These are phyloP conservation scores for Dicyrtomina minuta DNA, from an alignment of 2,888 invertebrate species.

Conservation along the genomic window DNA sequence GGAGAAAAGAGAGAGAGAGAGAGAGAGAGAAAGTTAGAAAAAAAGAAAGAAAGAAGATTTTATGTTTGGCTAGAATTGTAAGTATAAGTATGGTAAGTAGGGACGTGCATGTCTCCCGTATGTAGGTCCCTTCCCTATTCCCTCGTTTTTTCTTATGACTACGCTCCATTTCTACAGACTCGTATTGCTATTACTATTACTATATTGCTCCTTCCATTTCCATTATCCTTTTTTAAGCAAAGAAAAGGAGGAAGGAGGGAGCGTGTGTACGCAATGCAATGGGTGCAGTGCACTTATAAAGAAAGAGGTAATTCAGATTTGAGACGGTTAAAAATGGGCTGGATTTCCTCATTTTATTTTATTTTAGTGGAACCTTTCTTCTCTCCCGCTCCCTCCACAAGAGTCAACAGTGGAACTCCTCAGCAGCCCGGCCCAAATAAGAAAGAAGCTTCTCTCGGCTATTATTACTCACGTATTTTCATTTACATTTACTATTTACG, in stretches of 20 bases:
- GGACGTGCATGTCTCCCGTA: too few relatives aligned
- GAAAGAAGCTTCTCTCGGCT: too few relatives aligned
- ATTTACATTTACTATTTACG: too few relatives aligned
- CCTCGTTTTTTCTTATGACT: too few relatives aligned
- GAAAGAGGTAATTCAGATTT: conserved; percentile 2
- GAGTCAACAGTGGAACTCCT: too few relatives aligned
- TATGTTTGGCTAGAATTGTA: not conserved
- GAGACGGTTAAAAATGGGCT: conserved; percentile 7
- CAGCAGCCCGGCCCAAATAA: not conserved
- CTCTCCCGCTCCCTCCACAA: conserved; percentile 5
- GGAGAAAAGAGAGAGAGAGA: not conserved
- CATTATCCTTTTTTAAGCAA: not conserved
- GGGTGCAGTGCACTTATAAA: not conserved
- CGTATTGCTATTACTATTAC: not conserved
- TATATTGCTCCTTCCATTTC: not conserved
- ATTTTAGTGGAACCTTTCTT: not conserved
- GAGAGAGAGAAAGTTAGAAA: too few relatives aligned
- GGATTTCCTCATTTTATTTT: not conserved
- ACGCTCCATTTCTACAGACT: not conserved
- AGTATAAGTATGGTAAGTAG: too few relatives aligned
- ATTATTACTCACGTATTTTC: too few relatives aligned
- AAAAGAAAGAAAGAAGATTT: not conserved
- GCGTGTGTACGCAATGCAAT: not conserved
- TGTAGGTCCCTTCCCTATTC: too few relatives aligned
- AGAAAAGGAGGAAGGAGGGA: not conserved